Conservation (phyloP, 2,797 vertebrate species). For the Gallinago solitaria region DNA sequence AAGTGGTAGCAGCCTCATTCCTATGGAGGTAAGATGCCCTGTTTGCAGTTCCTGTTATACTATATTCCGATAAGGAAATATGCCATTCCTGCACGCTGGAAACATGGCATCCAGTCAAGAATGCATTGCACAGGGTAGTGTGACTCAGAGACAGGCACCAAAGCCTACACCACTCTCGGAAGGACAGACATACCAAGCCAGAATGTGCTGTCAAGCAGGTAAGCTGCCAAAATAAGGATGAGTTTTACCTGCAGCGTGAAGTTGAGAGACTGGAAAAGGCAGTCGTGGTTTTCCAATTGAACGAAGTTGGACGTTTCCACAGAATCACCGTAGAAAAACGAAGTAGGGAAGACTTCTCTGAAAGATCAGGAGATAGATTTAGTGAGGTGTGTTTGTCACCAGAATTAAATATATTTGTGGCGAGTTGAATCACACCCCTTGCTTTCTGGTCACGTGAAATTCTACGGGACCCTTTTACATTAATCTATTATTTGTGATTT, state of each 20-base stretch:
- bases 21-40: background rate
- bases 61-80: background rate
- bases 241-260: constrained; percentile 91
- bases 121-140: background rate
- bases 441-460: background rate
- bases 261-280: constrained; percentile 94
- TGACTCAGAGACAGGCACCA: background rate
- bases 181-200: background rate
- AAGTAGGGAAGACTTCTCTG: constrained; percentile 89
- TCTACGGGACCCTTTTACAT: background rate
- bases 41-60: background rate
- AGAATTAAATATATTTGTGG: background rate
- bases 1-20: background rate
- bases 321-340: constrained; percentile 94
- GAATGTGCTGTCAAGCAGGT: background rate
- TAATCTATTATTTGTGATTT: background rate
- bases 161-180: background rate
- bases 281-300: constrained; percentile 88
- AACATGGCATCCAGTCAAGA: background rate
- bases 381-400: background rate
- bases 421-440: background rate
- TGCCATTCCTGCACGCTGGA: background rate
- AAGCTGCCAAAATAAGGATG: background rate
- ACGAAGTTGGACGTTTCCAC: constrained; percentile 87
- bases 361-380: constrained; percentile 19